Base-by-base conservation (phyloP, 2,797 vertebrate species). In the Harpagifer antarcticus region DNA sequence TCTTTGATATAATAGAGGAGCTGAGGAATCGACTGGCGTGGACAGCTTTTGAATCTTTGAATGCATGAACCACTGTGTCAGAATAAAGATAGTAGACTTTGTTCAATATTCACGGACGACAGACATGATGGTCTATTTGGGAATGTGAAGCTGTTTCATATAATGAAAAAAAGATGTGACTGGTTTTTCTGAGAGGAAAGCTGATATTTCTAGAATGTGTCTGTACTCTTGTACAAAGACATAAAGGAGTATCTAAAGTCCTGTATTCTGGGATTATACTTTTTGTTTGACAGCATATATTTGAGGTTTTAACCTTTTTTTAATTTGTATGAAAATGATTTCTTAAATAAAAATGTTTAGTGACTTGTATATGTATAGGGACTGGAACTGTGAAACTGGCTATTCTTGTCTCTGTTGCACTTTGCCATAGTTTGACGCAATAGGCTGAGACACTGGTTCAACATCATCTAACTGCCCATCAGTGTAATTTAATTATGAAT, bases 1-100 rank as follows among this genome's bases (percentile, higher is more conserved):
- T 87, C 78, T 85, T 84, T 88, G 85, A 88, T 78, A 82, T 84
- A 90, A 89, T 81, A 85, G 74, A 88, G 72, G 72, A 86, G 83
- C 72, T 78, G 70, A 86, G 56, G 79, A 88, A 92, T 77, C 82
- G 86, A 91, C 84, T 91, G 58, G 79, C 72, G 27, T 84, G 84
- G 78, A 83, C 78, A 82, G 86, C 68, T 89, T 90, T 85, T 74
- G 62, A 91, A 87, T 80, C 70, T 86, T 72, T 89, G 73, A 89
- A 89, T 85, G 79, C 85, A 75, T 68, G 58, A 88, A 68, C 49
- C 44, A 40, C 76, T 60, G 55, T 72, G 65, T 85, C 73, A 76
- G 84, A 84, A 86, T 86, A 81, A 83, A 88, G 79, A 81, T 53
- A 73, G 72, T 43, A 67, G 55, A 74, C 68, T 74, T 62, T 82